phyloP scores from a whole-genome alignment of 1,140 invertebrate species.

The Gryon sp. region DNA sequence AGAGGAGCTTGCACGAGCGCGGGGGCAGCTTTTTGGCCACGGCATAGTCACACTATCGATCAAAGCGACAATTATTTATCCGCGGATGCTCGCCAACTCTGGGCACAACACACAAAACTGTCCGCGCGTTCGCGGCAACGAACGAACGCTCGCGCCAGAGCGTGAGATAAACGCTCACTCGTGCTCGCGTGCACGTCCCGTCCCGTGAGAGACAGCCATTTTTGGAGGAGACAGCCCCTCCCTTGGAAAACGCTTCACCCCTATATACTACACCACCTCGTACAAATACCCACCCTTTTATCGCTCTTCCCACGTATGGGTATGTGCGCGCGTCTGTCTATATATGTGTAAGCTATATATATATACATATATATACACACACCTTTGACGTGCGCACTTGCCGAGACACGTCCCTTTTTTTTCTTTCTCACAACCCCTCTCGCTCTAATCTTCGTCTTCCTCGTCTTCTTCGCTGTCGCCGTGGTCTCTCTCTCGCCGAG shows the following conservation, averaged over 20 bases:
- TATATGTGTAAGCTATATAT: constrained; percentile 37
- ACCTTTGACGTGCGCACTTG: constrained; percentile 63
- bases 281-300: constrained; percentile 62
- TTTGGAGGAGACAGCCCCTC: constrained; percentile 66
- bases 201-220: constrained; percentile 65
- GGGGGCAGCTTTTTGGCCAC: constrained; percentile 43
- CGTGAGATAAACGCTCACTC: constrained; percentile 58
- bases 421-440: background rate
- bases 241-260: constrained; percentile 61
- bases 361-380: constrained; percentile 53
- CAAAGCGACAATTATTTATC: constrained; percentile 37
- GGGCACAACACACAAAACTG: background rate
- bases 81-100: background rate
- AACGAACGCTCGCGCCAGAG: constrained; percentile 27
- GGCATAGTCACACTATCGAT: constrained; percentile 57
- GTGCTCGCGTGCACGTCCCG: constrained; percentile 58
- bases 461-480: background rate
- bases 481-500: no score
- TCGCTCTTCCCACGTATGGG: constrained; percentile 42
- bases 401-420: constrained; percentile 35
- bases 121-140: background rate
- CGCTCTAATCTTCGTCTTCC: background rate
- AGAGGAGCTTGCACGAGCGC: constrained; percentile 52
- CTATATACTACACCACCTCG: constrained; percentile 54
- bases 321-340: constrained; percentile 49